Base-by-base conservation (phyloP, 2,797 vertebrate species). In the Coccyzus lansbergi region DNA sequence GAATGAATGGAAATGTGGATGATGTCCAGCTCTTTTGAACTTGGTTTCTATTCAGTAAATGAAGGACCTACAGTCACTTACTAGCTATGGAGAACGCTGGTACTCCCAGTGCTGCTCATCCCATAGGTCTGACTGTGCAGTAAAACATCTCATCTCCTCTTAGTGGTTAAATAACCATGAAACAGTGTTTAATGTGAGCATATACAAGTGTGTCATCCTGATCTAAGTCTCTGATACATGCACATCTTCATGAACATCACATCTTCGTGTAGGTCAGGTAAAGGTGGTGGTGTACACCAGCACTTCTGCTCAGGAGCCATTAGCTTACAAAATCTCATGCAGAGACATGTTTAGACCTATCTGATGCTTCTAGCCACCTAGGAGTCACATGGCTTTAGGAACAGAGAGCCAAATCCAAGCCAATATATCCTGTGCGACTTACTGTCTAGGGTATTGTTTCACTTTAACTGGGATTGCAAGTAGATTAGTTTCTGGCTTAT, bases 1-100 rank as follows among this genome's bases (percentile, higher is more conserved):
- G 56, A 56, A 52, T 65, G 77, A 89, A 63, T 36, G 68, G 52
- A 58, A 70, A 92, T 56, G 68, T 94, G 93, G 90, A 86, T 75
- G 72, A 86, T 46, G 70, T 89, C 93, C 90, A 92, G 63, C 42
- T 86, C 52, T 56, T 86, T 83, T 86, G 63, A 86, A 94, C 58
- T 56, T 24, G 36, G 29, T 52, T 65, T 63, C 52, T 75, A 48
- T 15, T 65, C 51, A 65, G 40, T 56, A 60, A 65, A 70, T 0
- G 3, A 75, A 36, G 31, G 36, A 42, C 46, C 29, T 44, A 51
- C 14, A 68, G 67, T 46, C 24, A 44, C 46, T 34, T 38, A 21
- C 49, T 77, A 69, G 36, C 36, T 34, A 49, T 20, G 53, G 25
- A 51, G 53, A 42, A 22, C 36, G 20, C n/a, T 33, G 44, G 26